Conservation (phyloP, 2,888 invertebrate species). For the Lordiphosa fenestrarum region DNA sequence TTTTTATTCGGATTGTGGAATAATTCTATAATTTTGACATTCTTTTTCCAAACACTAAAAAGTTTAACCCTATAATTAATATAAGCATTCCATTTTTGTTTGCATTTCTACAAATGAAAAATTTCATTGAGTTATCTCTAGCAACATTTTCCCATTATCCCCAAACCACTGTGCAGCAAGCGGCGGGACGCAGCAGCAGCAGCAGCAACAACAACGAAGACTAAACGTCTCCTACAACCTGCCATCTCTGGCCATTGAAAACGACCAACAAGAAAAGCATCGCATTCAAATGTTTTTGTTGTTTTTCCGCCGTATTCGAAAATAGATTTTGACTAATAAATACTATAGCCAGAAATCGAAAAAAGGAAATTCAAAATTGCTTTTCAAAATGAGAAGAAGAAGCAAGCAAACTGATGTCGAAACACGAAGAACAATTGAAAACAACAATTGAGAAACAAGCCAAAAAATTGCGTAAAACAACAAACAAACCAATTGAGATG, state of each 20-base stretch:
- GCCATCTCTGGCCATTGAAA: conserved; percentile 7
- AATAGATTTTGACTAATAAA: conserved; percentile 77
- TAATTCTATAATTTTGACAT: too few species aligned
- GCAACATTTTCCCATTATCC: background rate
- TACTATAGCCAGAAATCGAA: conserved; percentile 68
- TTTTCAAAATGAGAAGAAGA: conserved; percentile 1
- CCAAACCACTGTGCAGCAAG: conserved; percentile 26
- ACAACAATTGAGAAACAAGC: conserved; percentile 14
- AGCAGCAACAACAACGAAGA: conserved; percentile 31
- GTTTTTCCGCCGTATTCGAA: conserved; percentile 54
- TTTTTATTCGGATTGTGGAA: too few species aligned
- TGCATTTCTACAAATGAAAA: background rate
- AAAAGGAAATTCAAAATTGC: conserved; percentile 36
- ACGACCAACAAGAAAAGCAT: conserved; percentile 24
- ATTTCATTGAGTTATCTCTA: background rate
- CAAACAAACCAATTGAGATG: conserved; percentile 11
- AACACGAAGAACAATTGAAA: conserved; percentile 44
- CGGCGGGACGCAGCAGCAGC: conserved; percentile 12
- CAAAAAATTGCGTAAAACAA: conserved; percentile 48
- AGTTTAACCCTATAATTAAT: too few species aligned
- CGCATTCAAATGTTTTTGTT: conserved; percentile 38
- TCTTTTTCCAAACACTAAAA: too few species aligned
- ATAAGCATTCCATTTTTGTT: too few species aligned
- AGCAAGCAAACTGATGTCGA: conserved; percentile 27
- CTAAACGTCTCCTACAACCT: conserved; percentile 29